Percentiles rank a stretch among this genome's conserved stretches.
These are phyloP conservation scores for Psix sp. DNA, from an alignment of 1,140 invertebrate species.

Conservation along the genomic window DNA sequence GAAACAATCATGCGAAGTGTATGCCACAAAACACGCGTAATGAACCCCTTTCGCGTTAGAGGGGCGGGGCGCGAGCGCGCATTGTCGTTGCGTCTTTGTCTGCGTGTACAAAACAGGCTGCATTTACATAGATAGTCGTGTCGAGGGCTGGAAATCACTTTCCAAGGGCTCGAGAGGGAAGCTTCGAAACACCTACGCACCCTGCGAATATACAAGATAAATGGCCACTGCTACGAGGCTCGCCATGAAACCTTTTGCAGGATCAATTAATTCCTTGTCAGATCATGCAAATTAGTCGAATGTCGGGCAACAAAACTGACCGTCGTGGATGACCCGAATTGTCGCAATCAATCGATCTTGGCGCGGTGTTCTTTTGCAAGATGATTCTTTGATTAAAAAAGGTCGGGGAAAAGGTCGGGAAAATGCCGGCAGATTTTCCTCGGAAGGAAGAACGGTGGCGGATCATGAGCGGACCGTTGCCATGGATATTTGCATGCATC, in stretches of 20 bases:
- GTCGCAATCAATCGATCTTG: too few relatives aligned
- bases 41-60: slow-evolving; percentile 60
- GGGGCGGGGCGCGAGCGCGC: slow-evolving; percentile 61
- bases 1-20: slow-evolving; percentile 63
- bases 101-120: slow-evolving; percentile 65
- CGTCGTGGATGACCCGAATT: too few relatives aligned
- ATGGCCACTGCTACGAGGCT: slow-evolving; percentile 32
- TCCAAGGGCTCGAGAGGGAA: slow-evolving; percentile 35
- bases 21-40: slow-evolving; percentile 68
- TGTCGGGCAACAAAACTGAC: too few relatives aligned
- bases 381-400: too few relatives aligned
- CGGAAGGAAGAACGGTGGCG: slow-evolving; percentile 40
- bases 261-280: slow-evolving; percentile 34
- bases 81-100: slow-evolving; percentile 66
- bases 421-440: slow-evolving; percentile 35
- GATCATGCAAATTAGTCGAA: too few relatives aligned
- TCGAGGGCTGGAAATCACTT: slow-evolving; percentile 65
- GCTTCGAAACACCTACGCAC: slow-evolving; percentile 44
- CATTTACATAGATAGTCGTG: slow-evolving; percentile 66
- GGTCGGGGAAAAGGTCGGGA: background rate
- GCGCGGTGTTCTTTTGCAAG: too few relatives aligned
- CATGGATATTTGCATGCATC: slow-evolving; percentile 79
- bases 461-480: slow-evolving; percentile 68
- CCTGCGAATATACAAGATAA: slow-evolving; percentile 43
- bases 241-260: slow-evolving; percentile 34